A percentile compares a stretch with the other conserved stretches of the same genome.
phyloP scores from a whole-genome alignment of 1,140 invertebrate species.

The Carcinoscorpius rotundicauda region DNA sequence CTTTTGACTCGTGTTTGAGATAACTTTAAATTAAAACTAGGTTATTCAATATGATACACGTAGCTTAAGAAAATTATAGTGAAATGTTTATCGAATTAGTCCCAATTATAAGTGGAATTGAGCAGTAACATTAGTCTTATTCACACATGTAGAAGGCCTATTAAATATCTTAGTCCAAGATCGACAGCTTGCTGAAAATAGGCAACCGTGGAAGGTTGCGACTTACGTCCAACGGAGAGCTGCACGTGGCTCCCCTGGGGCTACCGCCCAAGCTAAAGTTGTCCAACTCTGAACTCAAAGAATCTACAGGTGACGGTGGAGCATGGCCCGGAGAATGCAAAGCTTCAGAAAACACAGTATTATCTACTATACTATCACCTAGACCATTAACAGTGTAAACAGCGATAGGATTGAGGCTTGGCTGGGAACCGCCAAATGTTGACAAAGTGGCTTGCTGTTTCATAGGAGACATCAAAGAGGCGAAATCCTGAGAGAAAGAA shows the following conservation, averaged over 20 bases:
- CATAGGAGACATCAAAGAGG: not conserved
- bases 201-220: slow-evolving; percentile 12
- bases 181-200: slow-evolving; percentile 16
- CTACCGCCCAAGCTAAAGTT: slow-evolving; percentile 5
- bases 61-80: too few relatives aligned
- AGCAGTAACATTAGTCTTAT: too few relatives aligned
- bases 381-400: not conserved
- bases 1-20: too few relatives aligned
- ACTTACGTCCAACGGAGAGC: slow-evolving; percentile 4
- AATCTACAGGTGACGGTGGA: slow-evolving; percentile 16
- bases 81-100: too few relatives aligned
- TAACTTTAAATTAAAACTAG: too few relatives aligned
- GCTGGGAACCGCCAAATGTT: not conserved
- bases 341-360: slow-evolving; percentile 1
- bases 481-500: slow-evolving; percentile 1
- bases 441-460: slow-evolving; percentile 6
- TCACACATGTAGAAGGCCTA: too few relatives aligned
- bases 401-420: not conserved
- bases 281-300: slow-evolving; percentile 15
- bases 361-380: not conserved
- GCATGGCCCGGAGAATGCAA: slow-evolving; percentile 3
- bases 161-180: not conserved
- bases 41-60: too few relatives aligned
- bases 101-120: too few relatives aligned
- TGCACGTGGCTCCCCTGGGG: not conserved